Conservation (phyloP, 1,140 invertebrate genomes). For the Gerris buenoi region DNA sequence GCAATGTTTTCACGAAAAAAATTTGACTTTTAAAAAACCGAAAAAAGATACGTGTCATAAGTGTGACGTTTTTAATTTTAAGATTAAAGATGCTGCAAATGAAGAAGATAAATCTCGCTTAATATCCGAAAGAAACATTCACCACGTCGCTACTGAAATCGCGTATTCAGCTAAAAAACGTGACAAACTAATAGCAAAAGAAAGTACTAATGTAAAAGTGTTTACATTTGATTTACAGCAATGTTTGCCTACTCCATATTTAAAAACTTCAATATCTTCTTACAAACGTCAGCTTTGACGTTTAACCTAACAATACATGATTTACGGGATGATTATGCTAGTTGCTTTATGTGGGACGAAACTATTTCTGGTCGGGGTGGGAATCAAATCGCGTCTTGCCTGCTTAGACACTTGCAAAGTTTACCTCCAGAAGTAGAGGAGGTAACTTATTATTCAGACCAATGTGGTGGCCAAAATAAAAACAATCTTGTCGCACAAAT, state of each 20-base stretch:
- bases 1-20: too few relatives aligned
- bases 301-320: neutral
- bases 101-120: neutral
- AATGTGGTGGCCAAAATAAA: neutral
- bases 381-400: neutral
- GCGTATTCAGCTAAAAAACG: neutral
- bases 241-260: neutral
- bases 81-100: neutral
- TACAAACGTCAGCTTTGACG: neutral
- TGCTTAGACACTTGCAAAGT: neutral
- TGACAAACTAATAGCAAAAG: neutral
- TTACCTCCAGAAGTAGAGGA: neutral
- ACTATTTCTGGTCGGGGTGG: neutral
- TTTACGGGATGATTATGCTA: neutral
- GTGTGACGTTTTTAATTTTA: neutral
- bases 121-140: neutral
- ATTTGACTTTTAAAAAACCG: neutral
- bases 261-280: neutral
- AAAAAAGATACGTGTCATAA: neutral
- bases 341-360: neutral
- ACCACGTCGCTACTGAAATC: neutral
- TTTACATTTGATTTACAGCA: neutral
- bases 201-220: neutral
- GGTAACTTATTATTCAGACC: neutral
- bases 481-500: neutral